Percentiles rank a stretch among this genome's conserved stretches.
Evolutionary conservation across 1,140 invertebrate species (phyloP).

Genomic region (Glossosoma conforme): DNA sequence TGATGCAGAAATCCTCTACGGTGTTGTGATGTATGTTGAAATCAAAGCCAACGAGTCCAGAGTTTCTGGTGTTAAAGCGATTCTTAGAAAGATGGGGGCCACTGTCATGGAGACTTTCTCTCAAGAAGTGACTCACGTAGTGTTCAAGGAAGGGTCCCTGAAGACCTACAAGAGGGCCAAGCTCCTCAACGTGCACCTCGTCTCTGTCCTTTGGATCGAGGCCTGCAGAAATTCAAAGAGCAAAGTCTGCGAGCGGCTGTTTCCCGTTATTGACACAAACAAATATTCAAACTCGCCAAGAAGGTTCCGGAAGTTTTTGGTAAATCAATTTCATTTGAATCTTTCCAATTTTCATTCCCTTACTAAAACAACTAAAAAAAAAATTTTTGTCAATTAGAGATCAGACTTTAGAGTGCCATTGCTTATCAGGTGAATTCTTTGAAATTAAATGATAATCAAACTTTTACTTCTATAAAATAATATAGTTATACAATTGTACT

Average conservation of each 20-base stretch:
- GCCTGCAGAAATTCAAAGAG: constrained; percentile 30
- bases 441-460: not conserved
- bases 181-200: constrained; percentile 38
- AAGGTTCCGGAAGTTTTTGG: constrained; percentile 26
- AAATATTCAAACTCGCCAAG: constrained; percentile 26
- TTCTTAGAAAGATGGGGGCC: constrained; percentile 43
- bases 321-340: constrained; percentile 10
- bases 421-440: no score
- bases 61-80: constrained; percentile 37
- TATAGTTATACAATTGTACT: no score
- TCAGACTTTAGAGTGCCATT: no score
- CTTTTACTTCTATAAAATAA: no score
- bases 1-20: constrained; percentile 25
- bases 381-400: no score
- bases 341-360: not conserved
- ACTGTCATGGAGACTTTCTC: constrained; percentile 37
- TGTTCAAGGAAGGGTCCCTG: constrained; percentile 43
- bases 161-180: constrained; percentile 39
- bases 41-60: constrained; percentile 38
- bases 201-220: constrained; percentile 41
- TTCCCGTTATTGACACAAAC: constrained; percentile 24
- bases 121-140: constrained; percentile 45
- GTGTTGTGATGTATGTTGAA: constrained; percentile 45
- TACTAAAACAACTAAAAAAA: no score
- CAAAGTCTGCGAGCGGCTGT: constrained; percentile 27